phyloP scores from a whole-genome alignment of 30 jellyfish, hydroid and myxozoan genomes.

The Hydractinia echinata region DNA sequence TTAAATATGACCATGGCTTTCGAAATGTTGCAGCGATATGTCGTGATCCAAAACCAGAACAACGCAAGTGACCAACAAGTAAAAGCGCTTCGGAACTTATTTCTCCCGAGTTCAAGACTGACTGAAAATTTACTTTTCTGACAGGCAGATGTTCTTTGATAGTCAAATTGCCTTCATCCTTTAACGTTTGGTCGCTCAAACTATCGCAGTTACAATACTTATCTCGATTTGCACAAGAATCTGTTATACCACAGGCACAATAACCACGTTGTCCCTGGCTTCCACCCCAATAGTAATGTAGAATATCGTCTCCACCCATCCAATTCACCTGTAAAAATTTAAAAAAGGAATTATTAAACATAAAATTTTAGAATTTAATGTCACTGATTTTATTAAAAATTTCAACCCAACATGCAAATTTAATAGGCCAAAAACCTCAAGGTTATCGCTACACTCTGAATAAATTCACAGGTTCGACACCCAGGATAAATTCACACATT shows the following conservation, averaged over 20 bases:
- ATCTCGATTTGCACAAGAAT: slow-evolving; percentile 40
- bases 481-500: no score
- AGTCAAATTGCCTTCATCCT: slow-evolving; percentile 78
- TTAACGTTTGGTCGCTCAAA: slow-evolving; percentile 19
- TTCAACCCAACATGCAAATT: no score
- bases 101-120: slow-evolving; percentile 50
- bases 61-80: slow-evolving; percentile 80
- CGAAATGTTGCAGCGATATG: slow-evolving; percentile 81
- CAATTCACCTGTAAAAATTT: slow-evolving; percentile 62
- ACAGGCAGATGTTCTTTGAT: slow-evolving; percentile 90
- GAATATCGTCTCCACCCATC: slow-evolving; percentile 93
- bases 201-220: slow-evolving; percentile 85
- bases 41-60: slow-evolving; percentile 83
- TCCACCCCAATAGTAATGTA: slow-evolving; percentile 99
- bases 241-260: slow-evolving; percentile 87
- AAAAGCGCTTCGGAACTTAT: slow-evolving; percentile 51
- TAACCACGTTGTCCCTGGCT: slow-evolving; percentile 74
- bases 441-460: no score
- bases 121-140: slow-evolving; percentile 72
- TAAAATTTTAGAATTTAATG: no score
- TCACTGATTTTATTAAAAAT: no score
- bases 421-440: no score
- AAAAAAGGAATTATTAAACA: neutral
- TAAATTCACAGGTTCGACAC: no score
- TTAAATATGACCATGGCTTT: slow-evolving; percentile 79